These are phyloP conservation scores for Sebastiscus tertius DNA, from an alignment of 2,797 vertebrate species.

Conservation along the genomic window DNA sequence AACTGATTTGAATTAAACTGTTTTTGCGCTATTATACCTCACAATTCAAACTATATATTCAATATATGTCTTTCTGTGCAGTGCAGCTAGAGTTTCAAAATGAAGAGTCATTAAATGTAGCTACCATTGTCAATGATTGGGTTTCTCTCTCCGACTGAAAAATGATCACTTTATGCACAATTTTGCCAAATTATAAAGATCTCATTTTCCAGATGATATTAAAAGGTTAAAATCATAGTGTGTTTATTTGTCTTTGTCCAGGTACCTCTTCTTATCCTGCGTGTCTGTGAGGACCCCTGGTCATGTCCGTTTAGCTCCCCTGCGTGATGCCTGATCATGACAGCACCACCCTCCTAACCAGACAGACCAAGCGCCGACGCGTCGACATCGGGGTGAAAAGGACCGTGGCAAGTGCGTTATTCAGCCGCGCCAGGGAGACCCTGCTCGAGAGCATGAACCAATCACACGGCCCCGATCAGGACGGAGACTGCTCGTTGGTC, in stretches of 20 bases:
- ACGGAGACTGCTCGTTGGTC: conserved; percentile 95
- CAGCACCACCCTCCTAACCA: conserved; percentile 96
- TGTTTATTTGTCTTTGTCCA: conserved; percentile 18
- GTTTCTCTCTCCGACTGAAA: background rate
- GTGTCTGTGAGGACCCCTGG: conserved; percentile 87
- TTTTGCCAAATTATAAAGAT: background rate
- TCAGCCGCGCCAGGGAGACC: conserved; percentile 90
- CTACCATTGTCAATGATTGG: background rate
- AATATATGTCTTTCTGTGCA: background rate
- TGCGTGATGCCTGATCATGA: conserved; percentile 99
- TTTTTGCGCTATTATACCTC: background rate
- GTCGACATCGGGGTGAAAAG: conserved; percentile 99
- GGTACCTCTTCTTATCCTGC: conserved; percentile 25
- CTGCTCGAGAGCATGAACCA: conserved; percentile 96
- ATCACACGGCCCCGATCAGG: conserved; percentile 92
- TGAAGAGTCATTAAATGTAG: background rate
- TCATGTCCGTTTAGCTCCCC: conserved; percentile 76
- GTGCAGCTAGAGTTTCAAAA: background rate
- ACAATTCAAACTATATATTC: background rate
- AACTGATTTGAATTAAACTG: background rate
- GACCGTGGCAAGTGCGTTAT: conserved; percentile 93
- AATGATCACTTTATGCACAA: background rate
- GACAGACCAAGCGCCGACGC: conserved; percentile 99
- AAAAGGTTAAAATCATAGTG: background rate
- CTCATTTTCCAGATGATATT: background rate